Evolutionary conservation across 53 echinoderm and acorn worm species (phyloP).

Genomic region (Antedon mediterranea): DNA sequence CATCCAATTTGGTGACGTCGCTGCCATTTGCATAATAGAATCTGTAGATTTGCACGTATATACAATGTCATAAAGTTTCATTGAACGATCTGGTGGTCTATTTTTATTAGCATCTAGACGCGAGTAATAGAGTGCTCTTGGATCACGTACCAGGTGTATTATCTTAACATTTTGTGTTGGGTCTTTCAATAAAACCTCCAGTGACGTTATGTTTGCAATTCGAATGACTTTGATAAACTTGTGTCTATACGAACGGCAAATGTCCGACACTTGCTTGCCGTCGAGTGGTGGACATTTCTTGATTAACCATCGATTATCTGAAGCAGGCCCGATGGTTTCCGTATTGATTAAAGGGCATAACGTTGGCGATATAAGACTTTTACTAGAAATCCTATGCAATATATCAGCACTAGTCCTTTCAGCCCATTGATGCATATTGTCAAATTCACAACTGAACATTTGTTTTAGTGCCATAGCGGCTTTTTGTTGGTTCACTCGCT

Average conservation of each 20-base stretch:
- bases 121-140: conserved; percentile 10
- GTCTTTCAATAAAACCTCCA: background rate
- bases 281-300: background rate
- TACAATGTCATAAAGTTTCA: background rate
- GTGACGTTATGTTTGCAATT: background rate
- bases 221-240: background rate
- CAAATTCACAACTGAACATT: background rate
- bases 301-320: background rate
- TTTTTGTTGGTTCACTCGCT: background rate
- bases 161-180: conserved; percentile 17
- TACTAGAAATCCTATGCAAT: background rate
- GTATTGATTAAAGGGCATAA: background rate
- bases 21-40: background rate
- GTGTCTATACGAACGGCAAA: background rate
- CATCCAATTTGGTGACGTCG: conserved; percentile 8
- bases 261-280: background rate
- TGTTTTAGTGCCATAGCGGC: background rate
- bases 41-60: conserved; percentile 15
- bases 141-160: conserved; percentile 24
- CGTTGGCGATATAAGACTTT: background rate
- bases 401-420: background rate
- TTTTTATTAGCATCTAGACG: background rate
- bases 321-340: background rate
- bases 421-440: background rate
- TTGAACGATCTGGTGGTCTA: background rate